These are phyloP conservation scores for Hippocampus kuda DNA, from an alignment of 2,797 vertebrate species.

Conservation along the genomic window DNA sequence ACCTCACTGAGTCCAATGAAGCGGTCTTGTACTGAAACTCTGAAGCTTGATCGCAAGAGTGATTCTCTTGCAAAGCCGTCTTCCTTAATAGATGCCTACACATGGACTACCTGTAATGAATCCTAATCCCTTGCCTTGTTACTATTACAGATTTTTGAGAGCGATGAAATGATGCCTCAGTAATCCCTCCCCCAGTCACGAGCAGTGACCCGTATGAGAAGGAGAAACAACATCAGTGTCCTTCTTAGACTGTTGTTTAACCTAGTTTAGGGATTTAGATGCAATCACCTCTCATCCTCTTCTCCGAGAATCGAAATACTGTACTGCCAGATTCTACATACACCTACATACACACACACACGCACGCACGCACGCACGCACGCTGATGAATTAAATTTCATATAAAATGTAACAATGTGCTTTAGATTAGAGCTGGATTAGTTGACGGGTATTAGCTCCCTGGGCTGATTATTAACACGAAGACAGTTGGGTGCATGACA, in stretches of 20 bases:
- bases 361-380: slow-evolving; percentile 11
- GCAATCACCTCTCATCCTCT: slow-evolving; percentile 44
- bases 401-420: slow-evolving; percentile 36
- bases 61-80: slow-evolving; percentile 42
- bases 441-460: slow-evolving; percentile 44
- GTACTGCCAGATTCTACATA: slow-evolving; percentile 33
- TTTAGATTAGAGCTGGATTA: slow-evolving; percentile 52
- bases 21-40: slow-evolving; percentile 7
- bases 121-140: slow-evolving; percentile 49
- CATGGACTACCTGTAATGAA: slow-evolving; percentile 41
- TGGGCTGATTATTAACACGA: slow-evolving; percentile 54
- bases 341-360: slow-evolving; percentile 6
- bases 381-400: slow-evolving; percentile 47
- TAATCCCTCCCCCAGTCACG: slow-evolving; percentile 37
- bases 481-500: slow-evolving; percentile 35
- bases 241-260: slow-evolving; percentile 31
- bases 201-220: slow-evolving; percentile 36
- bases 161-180: slow-evolving; percentile 42
- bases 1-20: slow-evolving; percentile 14
- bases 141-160: slow-evolving; percentile 47
- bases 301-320: slow-evolving; percentile 42
- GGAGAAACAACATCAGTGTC: slow-evolving; percentile 28
- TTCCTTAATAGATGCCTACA: slow-evolving; percentile 49
- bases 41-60: slow-evolving; percentile 42
- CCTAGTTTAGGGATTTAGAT: slow-evolving; percentile 57